Evolutionary conservation across 2,888 invertebrate species (phyloP), one percentile per base, ranked within the genome.

Genomic region (Luperina testacea): DNA sequence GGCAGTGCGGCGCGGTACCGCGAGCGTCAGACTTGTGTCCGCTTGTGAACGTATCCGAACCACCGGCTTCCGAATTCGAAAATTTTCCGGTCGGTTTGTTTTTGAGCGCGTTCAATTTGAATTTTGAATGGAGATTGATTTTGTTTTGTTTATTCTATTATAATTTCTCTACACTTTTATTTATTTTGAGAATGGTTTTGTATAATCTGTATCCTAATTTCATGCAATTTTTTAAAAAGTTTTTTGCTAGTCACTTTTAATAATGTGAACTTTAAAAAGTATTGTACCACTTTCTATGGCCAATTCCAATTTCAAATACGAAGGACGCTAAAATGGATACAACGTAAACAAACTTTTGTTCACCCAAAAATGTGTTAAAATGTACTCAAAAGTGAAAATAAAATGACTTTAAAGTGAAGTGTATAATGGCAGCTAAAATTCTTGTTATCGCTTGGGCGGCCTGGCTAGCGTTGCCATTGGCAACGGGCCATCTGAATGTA

Each of bases 401-500:
- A 95, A 95, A 95, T 93, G 92, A 94, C 92, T 88, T 90, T 89
- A 90, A 89, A 92, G 93, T 95, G 94, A 90, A 92, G 92, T 94
- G 92, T 90, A 87, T 87, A 88, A 87, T 96, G 96, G 95, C 94
- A 91, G 91, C 90, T 84, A 94, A 92, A 91, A 92, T 94, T 91
- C 92, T 95, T 89, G 92, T 95, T 90, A 93, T 95, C 90, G 95
- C 94, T 89, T 96, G 95, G 95, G 94, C 94, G 90, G 93, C 94
- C 89, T 95, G 95, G 93, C 93, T 96, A 82, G 94, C 94, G 95
- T 95, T 96, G 95, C 96, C 97, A 90, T 93, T 96, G 96, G 97
- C 97, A 96, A 97, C 97, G 94, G 97, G 97, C 94, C 98, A 98
- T 97, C 97, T 98, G 92, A 98, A 98, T 96, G 97, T 98, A 92